Percentiles rank a stretch among this genome's conserved stretches.
These are phyloP conservation scores for Phenganax marumi DNA, from an alignment of 92 coral and sea anemone genomes.

Conservation along the genomic window DNA sequence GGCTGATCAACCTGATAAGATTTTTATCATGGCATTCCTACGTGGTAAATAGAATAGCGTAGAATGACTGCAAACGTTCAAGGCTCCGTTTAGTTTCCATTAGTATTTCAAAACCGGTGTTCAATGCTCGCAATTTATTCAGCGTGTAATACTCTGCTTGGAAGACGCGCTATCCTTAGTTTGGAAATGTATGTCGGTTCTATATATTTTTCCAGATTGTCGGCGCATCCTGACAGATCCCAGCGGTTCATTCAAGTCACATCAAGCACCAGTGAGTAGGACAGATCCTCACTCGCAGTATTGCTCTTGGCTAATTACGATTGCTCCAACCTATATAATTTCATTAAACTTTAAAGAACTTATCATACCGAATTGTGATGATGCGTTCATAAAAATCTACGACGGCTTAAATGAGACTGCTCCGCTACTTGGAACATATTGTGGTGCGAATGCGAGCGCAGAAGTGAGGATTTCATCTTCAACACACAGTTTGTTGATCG, in stretches of 20 bases:
- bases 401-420: slow-evolving; percentile 26
- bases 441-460: slow-evolving; percentile 27
- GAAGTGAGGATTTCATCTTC: slow-evolving; percentile 6
- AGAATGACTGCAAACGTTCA: no score
- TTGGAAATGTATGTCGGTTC: neutral
- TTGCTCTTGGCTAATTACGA: slow-evolving; percentile 33
- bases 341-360: neutral
- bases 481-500: neutral
- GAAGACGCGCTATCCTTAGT: no score
- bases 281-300: neutral
- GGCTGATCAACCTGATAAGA: no score
- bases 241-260: slow-evolving; percentile 18
- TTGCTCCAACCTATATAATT: neutral
- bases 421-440: slow-evolving; percentile 16
- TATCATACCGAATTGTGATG: neutral
- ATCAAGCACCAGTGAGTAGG: neutral
- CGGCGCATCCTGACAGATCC: neutral
- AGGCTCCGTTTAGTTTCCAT: no score
- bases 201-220: slow-evolving; percentile 10
- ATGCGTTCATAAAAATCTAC: neutral
- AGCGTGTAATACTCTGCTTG: no score
- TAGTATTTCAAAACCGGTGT: no score
- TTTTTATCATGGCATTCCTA: no score
- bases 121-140: no score
- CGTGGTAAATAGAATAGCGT: no score